Conservation (phyloP, 2,797 vertebrate species). For the Allobates femoralis region DNA sequence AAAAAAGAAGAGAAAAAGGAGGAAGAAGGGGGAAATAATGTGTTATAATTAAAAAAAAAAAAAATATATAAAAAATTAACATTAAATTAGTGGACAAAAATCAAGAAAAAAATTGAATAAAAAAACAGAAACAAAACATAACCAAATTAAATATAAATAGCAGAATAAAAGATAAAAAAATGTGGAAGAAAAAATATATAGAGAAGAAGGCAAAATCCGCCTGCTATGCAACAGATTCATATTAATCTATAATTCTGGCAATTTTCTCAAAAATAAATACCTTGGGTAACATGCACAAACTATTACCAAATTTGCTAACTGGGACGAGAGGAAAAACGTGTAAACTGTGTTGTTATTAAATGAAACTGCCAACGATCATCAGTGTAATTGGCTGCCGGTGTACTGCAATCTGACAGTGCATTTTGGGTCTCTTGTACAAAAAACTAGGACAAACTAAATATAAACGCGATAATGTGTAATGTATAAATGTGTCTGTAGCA, state of each 20-base stretch:
- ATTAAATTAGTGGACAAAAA: too few species aligned
- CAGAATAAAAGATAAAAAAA: not conserved
- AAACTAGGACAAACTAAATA: not conserved
- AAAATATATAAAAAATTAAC: too few species aligned
- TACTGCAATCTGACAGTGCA: not conserved
- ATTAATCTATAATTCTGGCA: not conserved
- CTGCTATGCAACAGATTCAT: not conserved
- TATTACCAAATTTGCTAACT: not conserved
- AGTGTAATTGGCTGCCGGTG: not conserved
- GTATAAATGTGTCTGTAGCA: not conserved
- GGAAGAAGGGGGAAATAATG: too few species aligned
- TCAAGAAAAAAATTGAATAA: too few species aligned
- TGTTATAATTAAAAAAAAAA: too few species aligned
- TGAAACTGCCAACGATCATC: not conserved
- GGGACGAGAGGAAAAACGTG: not conserved
- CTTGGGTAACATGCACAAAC: not conserved
- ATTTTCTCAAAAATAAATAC: not conserved
- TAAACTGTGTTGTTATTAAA: not conserved
- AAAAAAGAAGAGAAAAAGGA: too few species aligned
- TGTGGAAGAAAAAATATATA: not conserved
- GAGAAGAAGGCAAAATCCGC: not conserved
- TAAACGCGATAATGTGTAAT: too few species aligned
- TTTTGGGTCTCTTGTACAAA: not conserved
- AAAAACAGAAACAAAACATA: not conserved
- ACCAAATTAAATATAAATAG: not conserved